Base-by-base conservation (phyloP, 2,113 vertebrate species). In the Coptodon bakossiorum region DNA sequence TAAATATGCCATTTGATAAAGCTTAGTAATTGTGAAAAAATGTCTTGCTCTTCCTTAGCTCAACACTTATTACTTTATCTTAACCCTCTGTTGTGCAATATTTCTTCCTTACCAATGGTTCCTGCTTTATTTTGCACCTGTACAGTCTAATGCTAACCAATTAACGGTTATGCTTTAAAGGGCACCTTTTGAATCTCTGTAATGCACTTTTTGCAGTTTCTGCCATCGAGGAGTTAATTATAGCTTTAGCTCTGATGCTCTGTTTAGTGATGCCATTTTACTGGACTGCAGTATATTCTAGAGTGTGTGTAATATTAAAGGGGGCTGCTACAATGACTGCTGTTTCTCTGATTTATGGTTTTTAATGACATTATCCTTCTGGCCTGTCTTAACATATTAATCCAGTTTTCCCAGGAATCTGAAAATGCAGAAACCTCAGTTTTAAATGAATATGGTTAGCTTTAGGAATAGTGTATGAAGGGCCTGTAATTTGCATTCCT, bases 401-500 rank as follows among this genome's bases (percentile, higher is more conserved):
- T 78, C 27, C 73, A 52, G 73, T 78, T 78, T 78, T 52, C 45
- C 17, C 73, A 34, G 45, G 10, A 78, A 13, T n/a, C 45, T 73
- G 29, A 50, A 81, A 56, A 22, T 31, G 29, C 59, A 4, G 52
- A 82, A 81, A 87, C 29, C 19, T 52, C 53, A 84, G 11, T 9
- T 29, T 89, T 7, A 68, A 73, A 89, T 82, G 80, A 84, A 22
- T 54, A 79, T 27, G 85, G 45, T 85, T 9, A 10, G 17, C 85
- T 31, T 36, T 9, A 40, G 45, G 22, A 54, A 7, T 27, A 50
- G 59, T 34, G 52, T 19, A 83, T 13, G 14, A 45, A 12, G 38
- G 56, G 82, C 66, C 78, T 68, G 40, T 86, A 29, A 90, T 87
- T 88, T 81, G 52, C 85, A 89, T 90, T 68, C 78, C 13, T 82